These are phyloP conservation scores for Phyllotreta striolata DNA, from an alignment of 2,888 invertebrate species.

Conservation along the genomic window DNA sequence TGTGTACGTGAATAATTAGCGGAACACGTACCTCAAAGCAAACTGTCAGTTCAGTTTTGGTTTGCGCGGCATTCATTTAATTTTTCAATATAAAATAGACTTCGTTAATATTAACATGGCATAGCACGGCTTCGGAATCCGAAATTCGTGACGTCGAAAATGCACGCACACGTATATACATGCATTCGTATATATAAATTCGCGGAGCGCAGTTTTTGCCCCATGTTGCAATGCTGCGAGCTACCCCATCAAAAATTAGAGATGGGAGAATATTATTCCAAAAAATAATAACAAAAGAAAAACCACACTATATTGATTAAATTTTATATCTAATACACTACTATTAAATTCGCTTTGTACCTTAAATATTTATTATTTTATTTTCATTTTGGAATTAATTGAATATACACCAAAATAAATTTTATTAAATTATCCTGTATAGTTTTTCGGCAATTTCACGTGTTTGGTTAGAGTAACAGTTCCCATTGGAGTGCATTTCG, in stretches of 20 bases:
- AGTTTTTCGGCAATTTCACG: too few species aligned
- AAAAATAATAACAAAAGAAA: conserved; percentile 6
- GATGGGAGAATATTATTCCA: conserved; percentile 11
- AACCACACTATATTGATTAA: not conserved
- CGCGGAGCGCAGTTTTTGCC: conserved; percentile 27
- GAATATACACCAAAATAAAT: too few species aligned
- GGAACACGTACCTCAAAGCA: conserved; percentile 37
- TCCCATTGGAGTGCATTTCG: conserved; percentile 9
- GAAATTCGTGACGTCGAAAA: conserved; percentile 39
- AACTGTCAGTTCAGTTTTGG: conserved; percentile 39
- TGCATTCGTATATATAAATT: conserved; percentile 24
- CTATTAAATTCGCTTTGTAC: too few species aligned
- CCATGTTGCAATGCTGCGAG: conserved; percentile 21
- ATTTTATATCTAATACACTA: too few species aligned
- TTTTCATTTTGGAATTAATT: not conserved
- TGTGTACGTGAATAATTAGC: conserved; percentile 32
- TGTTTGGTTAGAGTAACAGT: conserved; percentile 1
- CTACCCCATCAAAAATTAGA: conserved; percentile 31
- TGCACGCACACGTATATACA: conserved; percentile 29
- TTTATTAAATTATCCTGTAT: too few species aligned
- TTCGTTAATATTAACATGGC: conserved; percentile 49
- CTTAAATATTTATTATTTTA: not conserved
- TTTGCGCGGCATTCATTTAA: conserved; percentile 46
- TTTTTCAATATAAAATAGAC: conserved; percentile 52
- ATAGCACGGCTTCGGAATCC: conserved; percentile 32